A percentile compares a stretch with the other conserved stretches of the same genome.
phyloP scores from a whole-genome alignment of 2,797 vertebrate genomes.

The Chaetophractus vellerosus region DNA sequence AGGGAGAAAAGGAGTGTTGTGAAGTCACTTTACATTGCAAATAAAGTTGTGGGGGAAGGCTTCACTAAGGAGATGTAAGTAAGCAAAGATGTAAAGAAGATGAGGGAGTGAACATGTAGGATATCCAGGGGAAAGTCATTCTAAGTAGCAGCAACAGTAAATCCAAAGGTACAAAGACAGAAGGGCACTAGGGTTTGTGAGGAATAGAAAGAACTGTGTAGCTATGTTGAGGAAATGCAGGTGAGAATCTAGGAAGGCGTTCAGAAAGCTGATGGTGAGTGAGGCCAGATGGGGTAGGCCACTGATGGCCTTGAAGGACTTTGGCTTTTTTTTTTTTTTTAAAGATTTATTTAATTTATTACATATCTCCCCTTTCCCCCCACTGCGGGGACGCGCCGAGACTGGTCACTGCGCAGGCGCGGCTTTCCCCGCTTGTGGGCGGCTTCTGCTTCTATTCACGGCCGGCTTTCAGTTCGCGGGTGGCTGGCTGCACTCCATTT shows the following conservation, averaged over 20 bases:
- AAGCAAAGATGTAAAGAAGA: neutral
- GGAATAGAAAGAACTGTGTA: accelerated
- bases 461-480: no score
- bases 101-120: neutral
- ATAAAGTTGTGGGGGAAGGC: neutral
- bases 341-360: no score
- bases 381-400: no score
- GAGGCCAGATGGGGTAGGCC: neutral
- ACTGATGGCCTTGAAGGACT: no score
- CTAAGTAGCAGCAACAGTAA: neutral
- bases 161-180: neutral
- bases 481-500: no score
- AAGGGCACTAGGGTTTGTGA: neutral
- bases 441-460: no score
- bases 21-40: neutral
- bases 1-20: neutral
- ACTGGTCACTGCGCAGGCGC: no score
- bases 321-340: no score
- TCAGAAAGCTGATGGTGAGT: neutral
- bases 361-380: no score
- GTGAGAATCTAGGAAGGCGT: neutral
- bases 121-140: neutral
- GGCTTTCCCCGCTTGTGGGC: no score
- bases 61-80: neutral
- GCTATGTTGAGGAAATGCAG: neutral